phyloP scores from a whole-genome alignment of 2,113 vertebrate genomes.

The Meriones unguiculatus region DNA sequence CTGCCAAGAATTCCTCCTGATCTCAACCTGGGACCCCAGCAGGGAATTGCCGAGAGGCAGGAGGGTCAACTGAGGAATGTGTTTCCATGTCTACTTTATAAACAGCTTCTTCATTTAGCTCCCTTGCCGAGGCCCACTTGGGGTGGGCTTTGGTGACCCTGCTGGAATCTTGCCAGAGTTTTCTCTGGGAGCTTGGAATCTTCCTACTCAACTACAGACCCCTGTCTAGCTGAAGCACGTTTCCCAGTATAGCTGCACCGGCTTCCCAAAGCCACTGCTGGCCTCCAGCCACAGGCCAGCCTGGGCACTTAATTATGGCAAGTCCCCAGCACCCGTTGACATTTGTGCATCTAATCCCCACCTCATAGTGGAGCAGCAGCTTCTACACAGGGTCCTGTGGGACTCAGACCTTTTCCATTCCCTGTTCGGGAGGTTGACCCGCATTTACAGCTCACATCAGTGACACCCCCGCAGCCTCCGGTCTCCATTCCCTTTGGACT shows the following conservation, averaged over 20 bases:
- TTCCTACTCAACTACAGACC: background rate
- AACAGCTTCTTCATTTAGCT: background rate
- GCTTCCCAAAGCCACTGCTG: background rate
- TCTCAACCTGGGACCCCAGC: background rate
- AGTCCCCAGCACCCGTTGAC: background rate
- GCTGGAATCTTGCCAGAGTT: background rate
- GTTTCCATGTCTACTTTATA: background rate
- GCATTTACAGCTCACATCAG: background rate
- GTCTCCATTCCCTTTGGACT: background rate
- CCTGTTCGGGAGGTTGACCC: background rate
- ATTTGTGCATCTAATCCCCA: background rate
- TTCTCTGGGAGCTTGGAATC: background rate
- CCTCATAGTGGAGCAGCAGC: background rate
- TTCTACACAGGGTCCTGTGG: background rate
- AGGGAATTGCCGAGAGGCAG: background rate
- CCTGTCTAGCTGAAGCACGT: too few species aligned
- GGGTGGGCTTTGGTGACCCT: background rate
- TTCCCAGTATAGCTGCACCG: background rate
- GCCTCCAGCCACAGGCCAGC: background rate
- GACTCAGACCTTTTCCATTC: background rate
- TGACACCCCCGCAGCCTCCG: background rate
- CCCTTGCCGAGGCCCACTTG: background rate
- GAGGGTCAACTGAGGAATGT: background rate
- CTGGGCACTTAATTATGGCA: background rate
- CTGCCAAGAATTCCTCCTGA: background rate